phyloP scores from a whole-genome alignment of 2,888 invertebrate genomes.

The Tyria jacobaeae region DNA sequence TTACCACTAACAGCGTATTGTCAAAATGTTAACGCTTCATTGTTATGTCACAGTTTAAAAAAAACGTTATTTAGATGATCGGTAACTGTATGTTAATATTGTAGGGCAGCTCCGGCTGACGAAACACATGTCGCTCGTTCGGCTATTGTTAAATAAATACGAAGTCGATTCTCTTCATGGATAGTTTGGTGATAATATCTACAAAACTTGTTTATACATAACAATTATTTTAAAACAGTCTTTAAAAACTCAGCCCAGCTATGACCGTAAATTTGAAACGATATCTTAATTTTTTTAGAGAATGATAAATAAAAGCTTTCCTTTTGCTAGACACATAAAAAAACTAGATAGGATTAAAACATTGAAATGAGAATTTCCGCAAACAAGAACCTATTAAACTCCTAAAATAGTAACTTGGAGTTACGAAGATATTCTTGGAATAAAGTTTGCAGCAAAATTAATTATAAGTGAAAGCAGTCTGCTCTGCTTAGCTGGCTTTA shows the following conservation, averaged over 20 bases:
- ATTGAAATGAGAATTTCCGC: slow-evolving; percentile 31
- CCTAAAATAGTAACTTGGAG: slow-evolving; percentile 52
- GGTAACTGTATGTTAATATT: slow-evolving; percentile 79
- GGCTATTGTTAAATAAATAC: slow-evolving; percentile 73
- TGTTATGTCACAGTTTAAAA: slow-evolving; percentile 80
- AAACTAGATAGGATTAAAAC: slow-evolving; percentile 19
- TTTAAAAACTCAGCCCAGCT: slow-evolving; percentile 32
- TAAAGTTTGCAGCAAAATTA: slow-evolving; percentile 59
- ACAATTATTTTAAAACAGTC: slow-evolving; percentile 43
- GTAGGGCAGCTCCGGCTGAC: slow-evolving; percentile 73
- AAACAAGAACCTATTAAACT: slow-evolving; percentile 54
- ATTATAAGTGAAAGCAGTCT: slow-evolving; percentile 57
- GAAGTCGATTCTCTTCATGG: slow-evolving; percentile 64
- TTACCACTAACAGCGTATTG: slow-evolving; percentile 74
- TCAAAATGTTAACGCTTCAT: slow-evolving; percentile 80
- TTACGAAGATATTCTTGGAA: slow-evolving; percentile 54
- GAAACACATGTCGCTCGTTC: slow-evolving; percentile 78
- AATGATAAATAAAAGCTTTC: slow-evolving; percentile 2
- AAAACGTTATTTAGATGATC: slow-evolving; percentile 67
- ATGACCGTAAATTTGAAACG: neutral
- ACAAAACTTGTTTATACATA: slow-evolving; percentile 49
- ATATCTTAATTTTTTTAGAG: neutral
- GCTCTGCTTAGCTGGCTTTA: slow-evolving; percentile 54
- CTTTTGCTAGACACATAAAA: slow-evolving; percentile 28
- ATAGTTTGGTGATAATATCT: slow-evolving; percentile 65